Evolutionary conservation across 1,140 invertebrate species (phyloP), one percentile per base, ranked within the genome.

Genomic region (Leguminivora glycinivorella): DNA sequence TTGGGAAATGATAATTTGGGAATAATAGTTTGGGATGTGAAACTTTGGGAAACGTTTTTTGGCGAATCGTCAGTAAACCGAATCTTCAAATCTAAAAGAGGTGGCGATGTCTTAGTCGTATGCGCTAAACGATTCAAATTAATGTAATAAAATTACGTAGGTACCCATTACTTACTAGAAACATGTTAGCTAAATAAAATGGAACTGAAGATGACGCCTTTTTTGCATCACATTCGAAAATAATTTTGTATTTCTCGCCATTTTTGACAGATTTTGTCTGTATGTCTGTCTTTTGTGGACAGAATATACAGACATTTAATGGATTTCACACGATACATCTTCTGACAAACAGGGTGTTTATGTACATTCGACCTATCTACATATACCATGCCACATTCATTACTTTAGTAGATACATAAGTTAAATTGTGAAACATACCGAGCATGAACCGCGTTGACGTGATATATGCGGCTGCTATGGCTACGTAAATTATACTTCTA

Each of bases 91-190:
- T 72, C 58, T 10, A 84, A 84, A 69, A 72, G 81, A 47, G 60
- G 68, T 0, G 78, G 75, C 9, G 81, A 81, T 25, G 73, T 77
- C 4, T 67, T 83, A 17, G 66, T 78, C 4, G 52, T 80, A 1
- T 73, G 63, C 56, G 80, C 78, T 10, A 85, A 85, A 43, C 72
- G 83, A 56, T 83, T 71, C 47, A 85, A 73, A 69, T 24, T 83
- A 19, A 81, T 56, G 9, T 22, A 47, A n/a, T 24, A 22, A n/a
- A n/a, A n/a, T n/a, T n/a, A n/a, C n/a, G n/a, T n/a, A n/a, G n/a
- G n/a, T n/a, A n/a, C n/a, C n/a, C n/a, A n/a, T n/a, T n/a, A n/a
- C n/a, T n/a, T 68, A 58, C 70, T 73, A 73, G 67, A 73, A 67
- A 71, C 67, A 17, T 2, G 19, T 7, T 4, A 56, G 6, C 10